Evolutionary conservation across 2,797 vertebrate genomes (phyloP).

Genomic region (Pogonophryne albipinna): DNA sequence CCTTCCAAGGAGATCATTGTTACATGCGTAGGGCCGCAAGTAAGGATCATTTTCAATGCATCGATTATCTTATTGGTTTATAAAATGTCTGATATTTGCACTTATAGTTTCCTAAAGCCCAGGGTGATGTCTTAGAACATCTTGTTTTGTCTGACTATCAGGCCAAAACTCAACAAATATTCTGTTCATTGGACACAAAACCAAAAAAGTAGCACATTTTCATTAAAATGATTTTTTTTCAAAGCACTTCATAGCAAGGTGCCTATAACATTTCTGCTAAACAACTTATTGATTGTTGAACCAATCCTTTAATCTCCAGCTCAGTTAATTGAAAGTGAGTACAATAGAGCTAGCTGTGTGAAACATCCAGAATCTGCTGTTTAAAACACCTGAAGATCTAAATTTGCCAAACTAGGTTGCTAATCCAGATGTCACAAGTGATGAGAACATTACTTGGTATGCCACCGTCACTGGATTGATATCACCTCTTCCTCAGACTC

Average conservation of each 20-base stretch:
- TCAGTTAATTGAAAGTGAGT: neutral
- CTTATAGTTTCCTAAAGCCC: neutral
- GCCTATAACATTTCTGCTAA: no score
- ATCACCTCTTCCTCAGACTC: slow-evolving; percentile 50
- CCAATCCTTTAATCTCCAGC: neutral
- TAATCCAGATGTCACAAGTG: slow-evolving; percentile 1
- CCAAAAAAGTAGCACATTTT: neutral
- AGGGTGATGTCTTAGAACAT: neutral
- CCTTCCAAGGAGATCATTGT: neutral
- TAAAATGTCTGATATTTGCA: neutral
- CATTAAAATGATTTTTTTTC: no score
- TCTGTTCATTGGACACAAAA: slow-evolving; percentile 11
- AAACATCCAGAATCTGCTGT: neutral
- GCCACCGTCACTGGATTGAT: slow-evolving; percentile 40
- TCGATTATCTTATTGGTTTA: neutral
- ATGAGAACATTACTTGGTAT: slow-evolving; percentile 12
- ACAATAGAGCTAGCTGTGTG: neutral
- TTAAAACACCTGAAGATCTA: neutral
- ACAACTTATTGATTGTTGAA: neutral
- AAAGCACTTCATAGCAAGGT: neutral
- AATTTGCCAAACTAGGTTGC: neutral
- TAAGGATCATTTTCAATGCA: neutral
- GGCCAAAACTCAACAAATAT: neutral
- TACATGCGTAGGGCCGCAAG: neutral
- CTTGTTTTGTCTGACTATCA: neutral